Conservation (phyloP, 2,888 invertebrate species). For the Leuctra nigra region DNA sequence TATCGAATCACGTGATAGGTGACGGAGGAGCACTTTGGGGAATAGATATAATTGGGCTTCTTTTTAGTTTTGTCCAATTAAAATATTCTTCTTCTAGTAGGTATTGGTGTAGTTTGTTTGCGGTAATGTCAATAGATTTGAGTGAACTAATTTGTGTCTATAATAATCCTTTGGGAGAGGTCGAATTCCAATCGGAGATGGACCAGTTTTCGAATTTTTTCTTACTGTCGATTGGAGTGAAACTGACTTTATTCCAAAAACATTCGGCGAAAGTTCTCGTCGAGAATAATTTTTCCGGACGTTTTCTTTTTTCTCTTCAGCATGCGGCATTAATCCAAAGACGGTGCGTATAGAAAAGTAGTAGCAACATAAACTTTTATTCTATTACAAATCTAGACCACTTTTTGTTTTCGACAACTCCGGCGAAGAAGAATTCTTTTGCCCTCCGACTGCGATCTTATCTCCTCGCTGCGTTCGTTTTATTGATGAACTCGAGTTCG, state of each 20-base stretch:
- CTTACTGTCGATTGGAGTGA: constrained; percentile 1
- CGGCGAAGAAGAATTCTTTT: not conserved
- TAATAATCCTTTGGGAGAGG: no score
- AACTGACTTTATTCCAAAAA: not conserved
- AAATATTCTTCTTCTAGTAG: no score
- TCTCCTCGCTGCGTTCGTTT: constrained; percentile 4
- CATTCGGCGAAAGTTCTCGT: constrained; percentile 2
- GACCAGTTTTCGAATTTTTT: constrained; percentile 3
- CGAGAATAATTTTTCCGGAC: not conserved
- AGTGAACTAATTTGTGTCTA: no score
- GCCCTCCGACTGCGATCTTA: not conserved
- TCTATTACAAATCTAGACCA: constrained; percentile 5
- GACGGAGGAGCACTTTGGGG: no score
- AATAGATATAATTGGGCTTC: no score
- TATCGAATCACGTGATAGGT: no score
- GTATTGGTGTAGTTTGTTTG: no score
- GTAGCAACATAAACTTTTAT: no score
- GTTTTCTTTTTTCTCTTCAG: not conserved
- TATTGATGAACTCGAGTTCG: constrained; percentile 3
- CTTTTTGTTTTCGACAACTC: constrained; percentile 3
- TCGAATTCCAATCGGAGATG: not conserved
- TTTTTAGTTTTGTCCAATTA: no score
- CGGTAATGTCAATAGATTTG: no score
- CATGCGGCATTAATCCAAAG: not conserved
- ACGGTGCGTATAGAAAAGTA: not conserved